Base-by-base conservation (phyloP, 2,797 vertebrate genomes). In the Carduelis carduelis region DNA sequence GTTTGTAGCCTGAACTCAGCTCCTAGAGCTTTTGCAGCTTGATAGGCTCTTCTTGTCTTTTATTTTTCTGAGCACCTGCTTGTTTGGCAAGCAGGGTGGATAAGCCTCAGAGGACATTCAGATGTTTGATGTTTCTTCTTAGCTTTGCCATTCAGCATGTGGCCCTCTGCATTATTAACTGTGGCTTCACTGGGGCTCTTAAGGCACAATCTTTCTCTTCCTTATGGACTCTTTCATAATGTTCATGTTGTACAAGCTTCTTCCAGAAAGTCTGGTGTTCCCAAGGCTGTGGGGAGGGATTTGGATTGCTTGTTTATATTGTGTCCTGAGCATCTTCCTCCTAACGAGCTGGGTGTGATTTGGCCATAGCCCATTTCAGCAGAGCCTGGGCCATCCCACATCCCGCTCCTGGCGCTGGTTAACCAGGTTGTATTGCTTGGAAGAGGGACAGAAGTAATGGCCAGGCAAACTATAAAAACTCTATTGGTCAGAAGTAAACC, bases 391-490 rank as follows among this genome's bases (percentile, higher is more conserved):
- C 34, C 66, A 53, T 20, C 34, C 30, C 52, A 13, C 1, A 3
- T n/a, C 49, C 47, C 0, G 0, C 47, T 81, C 24, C 27, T 0
- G 0, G 35, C 3, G 1, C 47, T 26, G 4, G 22, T 56, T 92
- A 52, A 21, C 41, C 12, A 14, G 47, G 4, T 75, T 75, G 6
- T 21, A 15, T 22, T 46, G 17, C 72, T 75, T 81, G 61, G 43
- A 52, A 86, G 49, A 63, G 19, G 11, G 39, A 59, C 28, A 86
- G 43, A 61, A 85, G 24, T 12, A 75, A 52, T 72, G 23, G 19
- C 50, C 59, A 52, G 50, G 46, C 21, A 63, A 83, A 65, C 15
- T 85, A 6, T 32, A 53, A 52, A 75, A 89, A 65, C 11, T 28
- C n/a, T 60, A 1, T 12, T 47, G 41, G 41, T 57, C 64, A 89